Evolutionary conservation across 2,113 vertebrate genomes (phyloP).

Genomic region (Nothobranchius furzeri): DNA sequence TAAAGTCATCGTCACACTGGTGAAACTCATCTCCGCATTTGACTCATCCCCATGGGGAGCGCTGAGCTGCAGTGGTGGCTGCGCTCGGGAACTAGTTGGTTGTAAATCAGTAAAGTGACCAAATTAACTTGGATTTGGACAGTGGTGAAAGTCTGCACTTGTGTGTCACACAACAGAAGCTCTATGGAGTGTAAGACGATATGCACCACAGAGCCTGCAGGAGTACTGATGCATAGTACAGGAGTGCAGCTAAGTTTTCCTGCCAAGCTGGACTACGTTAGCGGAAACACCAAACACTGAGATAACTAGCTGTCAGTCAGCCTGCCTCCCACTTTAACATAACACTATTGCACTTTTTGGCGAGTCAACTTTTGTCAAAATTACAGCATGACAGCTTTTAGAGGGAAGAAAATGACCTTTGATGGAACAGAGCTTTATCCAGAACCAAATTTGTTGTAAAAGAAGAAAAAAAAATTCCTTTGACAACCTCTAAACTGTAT

Average conservation of each 20-base stretch:
- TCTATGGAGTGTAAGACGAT: slow-evolving; percentile 31
- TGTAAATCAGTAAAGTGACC: slow-evolving; percentile 6
- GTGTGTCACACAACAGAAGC: slow-evolving; percentile 18
- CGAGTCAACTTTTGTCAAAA: slow-evolving; percentile 66
- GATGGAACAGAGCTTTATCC: neutral
- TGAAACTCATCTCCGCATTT: too few species aligned
- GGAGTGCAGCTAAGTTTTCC: slow-evolving; percentile 61
- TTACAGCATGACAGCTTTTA: slow-evolving; percentile 47
- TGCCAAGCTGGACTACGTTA: slow-evolving; percentile 42
- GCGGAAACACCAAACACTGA: slow-evolving; percentile 55
- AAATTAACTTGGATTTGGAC: too few species aligned
- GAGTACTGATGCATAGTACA: slow-evolving; percentile 74
- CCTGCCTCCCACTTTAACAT: slow-evolving; percentile 55
- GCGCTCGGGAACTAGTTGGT: neutral
- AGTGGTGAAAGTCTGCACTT: slow-evolving; percentile 3
- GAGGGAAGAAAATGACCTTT: slow-evolving; percentile 37
- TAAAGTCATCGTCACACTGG: too few species aligned
- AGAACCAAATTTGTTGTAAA: neutral
- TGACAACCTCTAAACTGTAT: slow-evolving; percentile 39
- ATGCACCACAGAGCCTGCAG: slow-evolving; percentile 41
- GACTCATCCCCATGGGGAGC: too few species aligned
- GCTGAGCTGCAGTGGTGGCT: too few species aligned
- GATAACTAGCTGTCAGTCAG: slow-evolving; percentile 69
- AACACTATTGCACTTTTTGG: slow-evolving; percentile 76
- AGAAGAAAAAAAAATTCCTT: slow-evolving; percentile 26